Conservation (phyloP, 37 sponge, comb jelly and placozoan genomes). For the Theonella swinhoei region DNA sequence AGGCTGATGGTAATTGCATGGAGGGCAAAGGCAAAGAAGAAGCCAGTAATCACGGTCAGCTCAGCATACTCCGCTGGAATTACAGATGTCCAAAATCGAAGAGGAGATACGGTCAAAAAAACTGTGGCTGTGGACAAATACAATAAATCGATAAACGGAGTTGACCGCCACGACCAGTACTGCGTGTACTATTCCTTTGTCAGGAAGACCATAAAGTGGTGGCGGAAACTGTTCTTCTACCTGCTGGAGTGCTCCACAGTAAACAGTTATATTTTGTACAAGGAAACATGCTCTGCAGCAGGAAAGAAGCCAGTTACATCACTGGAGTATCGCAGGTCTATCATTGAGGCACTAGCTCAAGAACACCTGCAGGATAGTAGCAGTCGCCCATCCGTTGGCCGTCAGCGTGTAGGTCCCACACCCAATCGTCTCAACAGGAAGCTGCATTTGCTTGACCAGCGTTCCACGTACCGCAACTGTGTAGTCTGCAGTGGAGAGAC, state of each 20-base stretch:
- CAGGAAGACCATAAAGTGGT: neutral
- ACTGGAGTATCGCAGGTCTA: neutral
- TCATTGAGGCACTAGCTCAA: neutral
- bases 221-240: neutral
- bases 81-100: too few relatives aligned
- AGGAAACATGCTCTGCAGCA: neutral
- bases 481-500: neutral
- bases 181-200: neutral
- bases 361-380: neutral
- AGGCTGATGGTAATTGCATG: neutral
- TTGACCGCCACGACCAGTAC: neutral
- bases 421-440: neutral
- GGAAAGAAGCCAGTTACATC: neutral
- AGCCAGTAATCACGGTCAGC: neutral
- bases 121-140: neutral
- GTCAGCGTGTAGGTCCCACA: neutral
- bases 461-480: neutral
- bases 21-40: neutral
- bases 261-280: neutral
- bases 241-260: neutral
- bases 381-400: neutral
- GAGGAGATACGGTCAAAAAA: neutral
- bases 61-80: neutral
- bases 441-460: neutral
- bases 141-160: neutral